Evolutionary conservation across 2,797 vertebrate species (phyloP).

Genomic region (Galago senegalensis): DNA sequence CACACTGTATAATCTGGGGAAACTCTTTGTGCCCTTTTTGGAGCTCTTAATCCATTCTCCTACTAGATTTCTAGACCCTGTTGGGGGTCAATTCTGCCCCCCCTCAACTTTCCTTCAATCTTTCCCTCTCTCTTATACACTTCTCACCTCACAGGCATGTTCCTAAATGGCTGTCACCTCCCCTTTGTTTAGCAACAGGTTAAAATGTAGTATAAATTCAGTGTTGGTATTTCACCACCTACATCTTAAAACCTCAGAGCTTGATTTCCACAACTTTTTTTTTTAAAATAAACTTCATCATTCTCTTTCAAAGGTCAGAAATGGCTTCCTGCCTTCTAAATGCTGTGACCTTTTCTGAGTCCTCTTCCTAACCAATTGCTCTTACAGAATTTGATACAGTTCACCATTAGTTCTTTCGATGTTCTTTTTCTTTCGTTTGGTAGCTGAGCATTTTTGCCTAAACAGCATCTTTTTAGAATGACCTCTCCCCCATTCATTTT

Average conservation of each 20-base stretch:
- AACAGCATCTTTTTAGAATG: not conserved
- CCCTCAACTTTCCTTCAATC: not conserved
- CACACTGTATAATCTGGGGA: not conserved
- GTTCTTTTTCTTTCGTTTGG: not conserved
- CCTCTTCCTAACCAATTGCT: not conserved
- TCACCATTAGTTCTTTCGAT: not conserved
- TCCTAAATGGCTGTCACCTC: not conserved
- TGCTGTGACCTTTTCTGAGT: not conserved
- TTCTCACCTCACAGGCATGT: not conserved
- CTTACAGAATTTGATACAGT: not conserved
- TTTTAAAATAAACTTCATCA: not conserved
- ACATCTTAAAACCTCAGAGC: not conserved
- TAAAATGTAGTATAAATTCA: not conserved
- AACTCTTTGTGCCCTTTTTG: not conserved
- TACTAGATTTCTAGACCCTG: not conserved
- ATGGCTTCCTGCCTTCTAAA: not conserved
- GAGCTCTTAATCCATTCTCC: not conserved
- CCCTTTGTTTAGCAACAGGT: not conserved
- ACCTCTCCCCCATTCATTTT: not conserved
- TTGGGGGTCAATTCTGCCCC: not conserved
- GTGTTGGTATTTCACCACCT: not conserved
- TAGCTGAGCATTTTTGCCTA: not conserved
- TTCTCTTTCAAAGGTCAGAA: constrained; percentile 10
- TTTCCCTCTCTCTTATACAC: not conserved
- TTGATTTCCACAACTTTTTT: not conserved